Base-by-base conservation (phyloP, 1,140 invertebrate species). In the Linepithema humile region DNA sequence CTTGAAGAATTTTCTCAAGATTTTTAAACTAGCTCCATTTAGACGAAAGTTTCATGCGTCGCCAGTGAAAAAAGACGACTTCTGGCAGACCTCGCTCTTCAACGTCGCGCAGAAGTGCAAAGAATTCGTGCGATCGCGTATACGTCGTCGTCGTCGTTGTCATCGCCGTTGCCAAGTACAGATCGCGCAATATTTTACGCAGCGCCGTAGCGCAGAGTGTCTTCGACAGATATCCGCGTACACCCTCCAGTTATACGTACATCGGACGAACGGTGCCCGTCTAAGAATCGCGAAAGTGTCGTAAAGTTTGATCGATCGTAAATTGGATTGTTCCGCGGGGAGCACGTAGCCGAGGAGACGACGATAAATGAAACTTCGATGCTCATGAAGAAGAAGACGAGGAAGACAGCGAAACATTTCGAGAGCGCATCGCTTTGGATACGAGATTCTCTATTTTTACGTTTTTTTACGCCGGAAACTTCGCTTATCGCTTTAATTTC, bases 231-330 rank as follows among this genome's bases (percentile, higher is more conserved):
- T 73, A 85, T 43, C 17, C 43, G 78, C 40, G 45, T n/a, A 20
- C 38, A 20, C 6, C 53, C 23, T 40, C 32, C 23, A 40, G 62
- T 40, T 69, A 40, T 78, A 78, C 35, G 17, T 29, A 65, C 26
- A 12, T 82, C 35, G 38, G 48, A 65, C 38, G 60, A 53, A 69
- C 29, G 53, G 40, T 50, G 50, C 29, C 38, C 50, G 20, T 43
- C 74, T 26, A 84, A 80, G 65, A 85, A 85, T 85, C 75, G 65
- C 75, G 59, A 69, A 82, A 85, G 65, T 85, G 83, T 85, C 83
- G 75, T 85, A 85, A 85, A 85, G 75, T 82, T 85, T 70, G 83
- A 85, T 85, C 83, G 75, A 85, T 85, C 83, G 83, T 82, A 87
- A 87, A 87, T 87, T 87, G 85, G 75, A 87, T 87, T 74, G 69